These are phyloP conservation scores for Monopis laevigella DNA, from an alignment of 2,888 invertebrate species.

Conservation along the genomic window DNA sequence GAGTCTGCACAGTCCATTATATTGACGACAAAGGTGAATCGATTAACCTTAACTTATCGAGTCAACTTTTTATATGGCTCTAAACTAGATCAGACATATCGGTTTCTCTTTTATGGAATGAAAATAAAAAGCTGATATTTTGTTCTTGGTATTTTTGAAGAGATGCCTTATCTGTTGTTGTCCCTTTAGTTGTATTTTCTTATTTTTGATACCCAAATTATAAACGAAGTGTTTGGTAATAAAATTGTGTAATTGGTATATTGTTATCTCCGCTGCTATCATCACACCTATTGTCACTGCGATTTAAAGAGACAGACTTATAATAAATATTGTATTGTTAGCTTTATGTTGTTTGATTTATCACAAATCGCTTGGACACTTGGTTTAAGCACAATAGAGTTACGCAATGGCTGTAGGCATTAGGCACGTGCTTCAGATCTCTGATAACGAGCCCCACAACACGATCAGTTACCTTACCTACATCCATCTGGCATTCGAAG, in stretches of 20 bases:
- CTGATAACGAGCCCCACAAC: conserved; percentile 4
- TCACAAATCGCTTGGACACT: conserved; percentile 10
- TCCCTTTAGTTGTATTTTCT: too few relatives aligned
- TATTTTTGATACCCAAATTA: too few relatives aligned
- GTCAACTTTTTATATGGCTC: conserved; percentile 1
- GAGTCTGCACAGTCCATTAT: too few relatives aligned
- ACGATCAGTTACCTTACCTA: background rate
- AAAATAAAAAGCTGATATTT: too few relatives aligned
- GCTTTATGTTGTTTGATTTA: conserved; percentile 8
- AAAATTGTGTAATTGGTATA: too few relatives aligned
- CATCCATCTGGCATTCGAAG: conserved; percentile 6
- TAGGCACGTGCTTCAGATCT: conserved; percentile 4
- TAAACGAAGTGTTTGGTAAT: too few relatives aligned
- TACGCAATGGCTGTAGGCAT: conserved; percentile 5
- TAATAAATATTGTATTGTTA: conserved; percentile 7
- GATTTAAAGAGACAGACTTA: conserved; percentile 4
- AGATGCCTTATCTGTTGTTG: too few relatives aligned
- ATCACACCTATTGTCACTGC: conserved; percentile 4
- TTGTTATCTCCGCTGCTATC: conserved; percentile 3
- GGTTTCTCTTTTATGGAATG: conserved; percentile 6
- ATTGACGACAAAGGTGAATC: conserved; percentile 1
- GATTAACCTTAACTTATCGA: conserved; percentile 2
- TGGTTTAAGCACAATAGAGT: conserved; percentile 8
- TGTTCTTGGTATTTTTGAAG: too few relatives aligned
- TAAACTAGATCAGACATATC: conserved; percentile 3